These are phyloP conservation scores for Leptinotarsa haldemani DNA, from an alignment of 2,888 invertebrate species.

Conservation along the genomic window DNA sequence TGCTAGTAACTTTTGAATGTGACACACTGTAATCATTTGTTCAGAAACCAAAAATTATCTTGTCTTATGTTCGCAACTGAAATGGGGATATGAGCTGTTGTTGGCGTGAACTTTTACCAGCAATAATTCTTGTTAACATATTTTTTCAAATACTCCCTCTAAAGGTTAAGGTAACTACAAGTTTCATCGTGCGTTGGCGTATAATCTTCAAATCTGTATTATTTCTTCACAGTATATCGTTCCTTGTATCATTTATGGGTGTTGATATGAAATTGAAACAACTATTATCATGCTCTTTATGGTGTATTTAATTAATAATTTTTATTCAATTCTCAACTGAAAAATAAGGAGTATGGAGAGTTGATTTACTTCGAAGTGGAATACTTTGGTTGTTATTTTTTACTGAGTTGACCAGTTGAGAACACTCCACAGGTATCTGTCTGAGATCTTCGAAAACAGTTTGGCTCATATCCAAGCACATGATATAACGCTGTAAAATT, in stretches of 20 bases:
- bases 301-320: neutral
- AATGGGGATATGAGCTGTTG: no score
- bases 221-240: slow-evolving; percentile 1
- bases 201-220: slow-evolving; percentile 18
- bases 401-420: no score
- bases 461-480: no score
- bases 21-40: no score
- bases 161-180: neutral
- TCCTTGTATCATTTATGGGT: neutral
- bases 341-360: neutral
- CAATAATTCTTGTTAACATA: neutral
- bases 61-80: no score
- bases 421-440: no score
- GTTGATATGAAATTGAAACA: neutral
- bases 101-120: neutral
- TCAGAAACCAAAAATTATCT: no score
- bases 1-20: no score
- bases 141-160: neutral
- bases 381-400: no score
- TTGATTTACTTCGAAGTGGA: no score
- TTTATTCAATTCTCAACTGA: neutral
- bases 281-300: slow-evolving; percentile 1
- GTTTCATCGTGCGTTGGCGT: slow-evolving; percentile 4
- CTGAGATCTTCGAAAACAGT: no score
- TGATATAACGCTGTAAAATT: no score